Evolutionary conservation across 2,113 vertebrate species (phyloP), one percentile per base, ranked within the genome.

Genomic region (Ptychochromis oligacanthus): DNA sequence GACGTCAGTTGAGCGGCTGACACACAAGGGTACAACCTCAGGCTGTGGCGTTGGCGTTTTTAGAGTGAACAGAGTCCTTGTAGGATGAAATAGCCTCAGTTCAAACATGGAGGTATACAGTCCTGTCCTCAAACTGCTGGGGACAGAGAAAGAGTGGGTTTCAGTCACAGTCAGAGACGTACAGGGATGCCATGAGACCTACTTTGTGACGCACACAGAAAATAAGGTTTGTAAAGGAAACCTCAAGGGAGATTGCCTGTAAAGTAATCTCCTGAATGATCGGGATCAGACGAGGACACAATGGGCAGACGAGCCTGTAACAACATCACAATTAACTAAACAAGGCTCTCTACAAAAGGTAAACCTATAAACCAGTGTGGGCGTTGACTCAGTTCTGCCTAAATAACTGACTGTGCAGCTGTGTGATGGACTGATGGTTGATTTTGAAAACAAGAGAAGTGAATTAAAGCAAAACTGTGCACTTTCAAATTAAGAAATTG

Each of bases 61-160:
- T 43, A 64, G 22, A 72, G 80, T 17, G 46, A 70, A 46, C n/a
- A 59, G 77, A 26, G 72, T 43, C 43, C 55, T 40, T 46, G 54
- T 64, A 61, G 26, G 52, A 65, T 18, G 6, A 59, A 80, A 54
- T 34, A 28, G 38, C 64, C 54, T 24, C 2, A 4, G 26, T 90
- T 82, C 67, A 78, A 83, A 79, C 58, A 57, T 75, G 14, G 56
- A 59, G n/a, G 65, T 78, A 67, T 18, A 97, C 59, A 92, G 20
- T 7, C 96, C 82, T 95, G 79, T 96, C 94, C 93, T 95, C 95
- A 96, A 96, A 96, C 96, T 97, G 91, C 46, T 6, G 65, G 88
- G 49, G 31, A 75, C 77, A 56, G 85, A 72, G 91, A 79, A 38
- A 79, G 17, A 64, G 58, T 62, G 31, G 18, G 49, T 56, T 72